A percentile compares a stretch with the other conserved stretches of the same genome.
Evolutionary conservation across 1,140 invertebrate species (phyloP).

Genomic region (Gonatopus flavifemur): DNA sequence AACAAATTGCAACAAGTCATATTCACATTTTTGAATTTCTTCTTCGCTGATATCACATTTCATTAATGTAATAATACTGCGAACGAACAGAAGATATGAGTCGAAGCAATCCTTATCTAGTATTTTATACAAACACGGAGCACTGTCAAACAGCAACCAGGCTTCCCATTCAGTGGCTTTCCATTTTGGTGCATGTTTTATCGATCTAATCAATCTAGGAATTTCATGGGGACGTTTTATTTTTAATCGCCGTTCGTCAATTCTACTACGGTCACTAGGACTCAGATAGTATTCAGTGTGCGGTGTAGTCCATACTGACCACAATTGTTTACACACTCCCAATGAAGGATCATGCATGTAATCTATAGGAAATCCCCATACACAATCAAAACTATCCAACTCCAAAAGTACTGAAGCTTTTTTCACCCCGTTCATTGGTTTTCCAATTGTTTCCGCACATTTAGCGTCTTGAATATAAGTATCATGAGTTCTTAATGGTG

Average conservation of each 20-base stretch:
- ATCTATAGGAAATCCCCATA: too few relatives aligned
- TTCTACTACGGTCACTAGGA: slow-evolving; percentile 6
- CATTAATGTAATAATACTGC: too few relatives aligned
- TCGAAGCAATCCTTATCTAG: neutral
- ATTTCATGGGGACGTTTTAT: slow-evolving; percentile 8
- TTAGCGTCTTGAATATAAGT: too few relatives aligned
- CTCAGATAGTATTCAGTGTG: slow-evolving; percentile 2
- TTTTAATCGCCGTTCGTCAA: slow-evolving; percentile 11
- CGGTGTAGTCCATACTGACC: neutral
- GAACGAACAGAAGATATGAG: too few relatives aligned
- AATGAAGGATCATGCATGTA: slow-evolving; percentile 15
- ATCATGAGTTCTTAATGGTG: too few relatives aligned
- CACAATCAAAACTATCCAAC: slow-evolving; percentile 5
- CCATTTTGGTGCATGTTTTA: neutral
- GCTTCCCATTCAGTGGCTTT: too few relatives aligned
- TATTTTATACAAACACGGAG: slow-evolving; percentile 9
- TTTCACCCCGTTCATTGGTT: too few relatives aligned
- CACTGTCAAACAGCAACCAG: slow-evolving; percentile 15
- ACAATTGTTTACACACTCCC: neutral
- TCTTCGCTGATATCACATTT: too few relatives aligned
- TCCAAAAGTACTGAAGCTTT: slow-evolving; percentile 5
- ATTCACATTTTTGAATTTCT: too few relatives aligned
- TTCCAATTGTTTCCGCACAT: too few relatives aligned
- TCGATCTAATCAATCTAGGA: too few relatives aligned
- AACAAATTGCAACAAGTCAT: too few relatives aligned